Conservation (phyloP, 2,888 invertebrate species). For the Cataglyphis altisquamis region DNA sequence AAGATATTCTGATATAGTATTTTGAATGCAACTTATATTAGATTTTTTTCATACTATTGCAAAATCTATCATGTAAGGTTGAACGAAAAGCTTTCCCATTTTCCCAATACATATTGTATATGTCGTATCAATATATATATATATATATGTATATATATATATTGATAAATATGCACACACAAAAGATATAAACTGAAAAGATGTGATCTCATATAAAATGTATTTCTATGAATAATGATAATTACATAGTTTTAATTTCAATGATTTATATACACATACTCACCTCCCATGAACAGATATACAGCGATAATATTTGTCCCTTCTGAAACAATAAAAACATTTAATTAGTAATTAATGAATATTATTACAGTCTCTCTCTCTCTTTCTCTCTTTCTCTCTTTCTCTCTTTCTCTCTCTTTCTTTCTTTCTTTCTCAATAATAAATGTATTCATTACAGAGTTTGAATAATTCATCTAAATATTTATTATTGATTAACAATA, state of each 20-base stretch:
- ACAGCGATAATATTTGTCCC: not conserved
- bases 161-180: not conserved
- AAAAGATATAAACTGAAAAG: not conserved
- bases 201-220: not conserved
- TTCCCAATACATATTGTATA: not conserved
- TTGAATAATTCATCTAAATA: conserved; percentile 15
- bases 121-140: not conserved
- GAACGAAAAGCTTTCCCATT: not conserved
- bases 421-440: not conserved
- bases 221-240: not conserved
- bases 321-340: conserved; percentile 35
- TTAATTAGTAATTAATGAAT: conserved; percentile 27
- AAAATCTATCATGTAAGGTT: conserved; percentile 2
- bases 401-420: too few species aligned
- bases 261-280: not conserved
- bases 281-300: not conserved
- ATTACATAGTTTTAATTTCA: conserved; percentile 16
- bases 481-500: conserved; percentile 9
- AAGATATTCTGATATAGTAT: not conserved
- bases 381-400: not conserved
- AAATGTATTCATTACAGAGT: conserved; percentile 22
- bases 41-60: not conserved
- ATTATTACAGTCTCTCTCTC: not conserved
- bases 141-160: not conserved
- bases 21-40: conserved; percentile 15